Evolutionary conservation across 2,888 invertebrate genomes (phyloP), one percentile per base, ranked within the genome.

Genomic region (Protonemura montana): DNA sequence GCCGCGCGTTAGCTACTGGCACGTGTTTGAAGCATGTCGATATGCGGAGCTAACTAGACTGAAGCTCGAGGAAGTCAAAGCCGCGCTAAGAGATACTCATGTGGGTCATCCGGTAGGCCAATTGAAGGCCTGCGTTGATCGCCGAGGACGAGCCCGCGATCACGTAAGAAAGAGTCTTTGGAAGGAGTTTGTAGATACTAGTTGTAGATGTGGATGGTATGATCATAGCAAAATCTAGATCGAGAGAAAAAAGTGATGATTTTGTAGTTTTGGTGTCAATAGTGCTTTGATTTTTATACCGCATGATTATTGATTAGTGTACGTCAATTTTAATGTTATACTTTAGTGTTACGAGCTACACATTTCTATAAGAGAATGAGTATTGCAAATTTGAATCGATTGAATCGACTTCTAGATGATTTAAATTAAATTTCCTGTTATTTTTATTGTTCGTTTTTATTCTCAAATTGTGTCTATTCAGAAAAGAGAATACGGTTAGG

Each of bases 81-180:
- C 13, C 21, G 2, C 16, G 59, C 59, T 10, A 59, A 21, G 16
- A 59, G 59, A 7, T 59, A 21, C 59, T 13, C 59, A 59, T 59
- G 59, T 59, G 59, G 59, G 59, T 59, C 59, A 59, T 59, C 59
- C 59, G 59, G 59, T 59, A 59, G 21, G 59, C 59, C 59, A 59
- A 59, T 41, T 21, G 16, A 59, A 59, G 59, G 21, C 59, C 21
- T 35, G 5, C 16, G 59, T 59, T 3, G 59, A 21, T 59, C 21
- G 3, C 21, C 1, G 6, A 21, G 16, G 7, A 16, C 21, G 13
- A 59, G 35, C 35, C 35, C 35, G 35, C 13, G 59, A 59, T 59
- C 59, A 13, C 59, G 59, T 59, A 59, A 59, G 59, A 59, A 59
- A 59, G 59, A 16, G 59, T 59, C 59, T 59, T 59, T 21, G 21